Evolutionary conservation across 2,797 vertebrate genomes (phyloP).

Genomic region (Pelochelys cantorii): DNA sequence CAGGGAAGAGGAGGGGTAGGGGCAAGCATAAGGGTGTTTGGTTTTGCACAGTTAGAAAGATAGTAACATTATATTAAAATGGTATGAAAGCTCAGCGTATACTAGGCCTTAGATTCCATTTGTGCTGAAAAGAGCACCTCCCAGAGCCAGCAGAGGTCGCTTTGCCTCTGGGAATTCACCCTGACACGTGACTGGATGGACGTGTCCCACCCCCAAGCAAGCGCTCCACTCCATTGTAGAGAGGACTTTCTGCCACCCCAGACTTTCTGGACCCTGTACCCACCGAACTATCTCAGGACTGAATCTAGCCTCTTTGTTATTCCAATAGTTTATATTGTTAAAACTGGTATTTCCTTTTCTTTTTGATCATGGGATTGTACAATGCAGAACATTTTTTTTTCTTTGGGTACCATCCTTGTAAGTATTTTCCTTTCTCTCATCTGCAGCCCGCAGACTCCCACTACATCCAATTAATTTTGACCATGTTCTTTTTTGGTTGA

Average conservation of each 20-base stretch:
- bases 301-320: neutral
- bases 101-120: rapidly evolving
- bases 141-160: neutral
- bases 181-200: rapidly evolving
- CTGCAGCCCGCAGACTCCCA: neutral
- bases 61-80: too few relatives aligned
- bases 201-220: rapidly evolving
- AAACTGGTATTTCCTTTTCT: neutral
- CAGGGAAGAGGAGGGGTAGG: too few relatives aligned
- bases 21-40: too few relatives aligned
- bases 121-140: neutral
- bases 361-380: neutral
- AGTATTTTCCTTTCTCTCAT: neutral
- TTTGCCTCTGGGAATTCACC: rapidly evolving
- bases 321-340: neutral
- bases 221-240: neutral
- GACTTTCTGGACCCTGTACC: neutral
- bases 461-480: neutral
- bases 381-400: neutral
- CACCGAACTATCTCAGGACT: too few relatives aligned
- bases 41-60: too few relatives aligned
- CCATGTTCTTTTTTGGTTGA: neutral
- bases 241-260: neutral
- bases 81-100: rapidly evolving
- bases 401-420: neutral